phyloP scores from a whole-genome alignment of 2,888 invertebrate genomes.

The Agrotis clavis region DNA sequence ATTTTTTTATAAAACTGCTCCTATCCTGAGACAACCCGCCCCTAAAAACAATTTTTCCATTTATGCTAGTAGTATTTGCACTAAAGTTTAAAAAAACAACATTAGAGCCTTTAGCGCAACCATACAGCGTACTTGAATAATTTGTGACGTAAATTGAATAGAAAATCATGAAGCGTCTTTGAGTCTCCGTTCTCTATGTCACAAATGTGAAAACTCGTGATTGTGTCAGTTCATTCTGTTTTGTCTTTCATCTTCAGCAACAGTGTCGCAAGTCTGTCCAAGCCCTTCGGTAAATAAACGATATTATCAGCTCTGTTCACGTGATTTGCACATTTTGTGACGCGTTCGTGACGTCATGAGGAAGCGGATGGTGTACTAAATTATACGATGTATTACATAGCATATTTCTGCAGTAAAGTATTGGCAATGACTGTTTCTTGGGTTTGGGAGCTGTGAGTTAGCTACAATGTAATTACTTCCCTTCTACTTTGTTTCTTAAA shows the following conservation, averaged over 20 bases:
- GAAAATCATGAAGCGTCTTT: no score
- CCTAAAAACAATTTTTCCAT: no score
- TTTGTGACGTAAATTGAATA: no score
- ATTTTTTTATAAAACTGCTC: no score
- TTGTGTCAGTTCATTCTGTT: no score
- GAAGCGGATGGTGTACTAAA: constrained; percentile 46
- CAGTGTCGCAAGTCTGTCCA: constrained; percentile 20
- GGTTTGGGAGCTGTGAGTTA: background rate
- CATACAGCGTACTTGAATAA: no score
- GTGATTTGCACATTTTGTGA: constrained; percentile 64
- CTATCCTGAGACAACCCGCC: no score
- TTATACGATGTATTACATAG: constrained; percentile 43
- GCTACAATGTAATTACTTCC: constrained; percentile 6
- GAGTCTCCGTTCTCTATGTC: no score
- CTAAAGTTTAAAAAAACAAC: no score
- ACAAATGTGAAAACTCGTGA: no score
- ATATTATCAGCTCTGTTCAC: constrained; percentile 25
- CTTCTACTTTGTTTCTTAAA: background rate
- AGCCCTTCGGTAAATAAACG: constrained; percentile 56
- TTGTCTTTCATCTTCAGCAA: background rate
- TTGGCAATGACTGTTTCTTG: background rate
- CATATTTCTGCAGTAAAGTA: constrained; percentile 47
- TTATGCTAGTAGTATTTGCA: no score
- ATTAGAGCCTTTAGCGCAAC: no score
- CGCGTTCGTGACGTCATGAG: constrained; percentile 37